Evolutionary conservation across 2,888 invertebrate genomes (phyloP).

Genomic region (Chymomyza fuscimana): DNA sequence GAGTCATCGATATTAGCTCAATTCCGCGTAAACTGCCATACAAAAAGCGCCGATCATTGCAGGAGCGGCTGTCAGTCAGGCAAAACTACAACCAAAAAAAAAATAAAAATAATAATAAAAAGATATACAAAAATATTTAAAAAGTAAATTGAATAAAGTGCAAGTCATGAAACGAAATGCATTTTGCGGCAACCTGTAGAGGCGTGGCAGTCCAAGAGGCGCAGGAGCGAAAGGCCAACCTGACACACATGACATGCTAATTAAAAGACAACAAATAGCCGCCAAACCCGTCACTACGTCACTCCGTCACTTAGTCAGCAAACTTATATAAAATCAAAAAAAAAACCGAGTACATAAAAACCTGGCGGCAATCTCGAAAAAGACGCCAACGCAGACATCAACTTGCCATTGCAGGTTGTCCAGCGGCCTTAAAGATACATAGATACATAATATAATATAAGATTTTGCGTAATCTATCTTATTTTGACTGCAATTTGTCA

Average conservation of each 20-base stretch:
- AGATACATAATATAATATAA: neutral
- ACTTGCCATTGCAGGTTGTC: neutral
- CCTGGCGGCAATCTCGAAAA: neutral
- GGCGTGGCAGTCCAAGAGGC: constrained; percentile 48
- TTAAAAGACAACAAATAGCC: constrained; percentile 76
- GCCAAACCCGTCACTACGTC: constrained; percentile 38
- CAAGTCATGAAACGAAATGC: constrained; percentile 72
- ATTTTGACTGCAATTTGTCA: constrained; percentile 74
- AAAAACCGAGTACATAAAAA: constrained; percentile 17
- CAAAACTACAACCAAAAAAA: constrained; percentile 38
- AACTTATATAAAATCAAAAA: neutral
- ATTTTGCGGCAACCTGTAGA: constrained; percentile 44
- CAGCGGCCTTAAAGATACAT: neutral
- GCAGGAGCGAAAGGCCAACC: constrained; percentile 50
- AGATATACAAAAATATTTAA: constrained; percentile 54
- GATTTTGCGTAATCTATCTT: constrained; percentile 56
- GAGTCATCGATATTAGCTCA: constrained; percentile 75
- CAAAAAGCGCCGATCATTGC: constrained; percentile 69
- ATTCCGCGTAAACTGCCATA: constrained; percentile 60
- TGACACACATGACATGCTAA: constrained; percentile 77
- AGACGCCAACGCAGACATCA: neutral
- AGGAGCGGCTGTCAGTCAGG: constrained; percentile 65
- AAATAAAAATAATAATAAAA: constrained; percentile 37
- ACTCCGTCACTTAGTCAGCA: neutral
- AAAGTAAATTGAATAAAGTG: constrained; percentile 70